These are phyloP conservation scores for Chorisops tibialis DNA, from an alignment of 2,888 invertebrate genomes.

Conservation along the genomic window DNA sequence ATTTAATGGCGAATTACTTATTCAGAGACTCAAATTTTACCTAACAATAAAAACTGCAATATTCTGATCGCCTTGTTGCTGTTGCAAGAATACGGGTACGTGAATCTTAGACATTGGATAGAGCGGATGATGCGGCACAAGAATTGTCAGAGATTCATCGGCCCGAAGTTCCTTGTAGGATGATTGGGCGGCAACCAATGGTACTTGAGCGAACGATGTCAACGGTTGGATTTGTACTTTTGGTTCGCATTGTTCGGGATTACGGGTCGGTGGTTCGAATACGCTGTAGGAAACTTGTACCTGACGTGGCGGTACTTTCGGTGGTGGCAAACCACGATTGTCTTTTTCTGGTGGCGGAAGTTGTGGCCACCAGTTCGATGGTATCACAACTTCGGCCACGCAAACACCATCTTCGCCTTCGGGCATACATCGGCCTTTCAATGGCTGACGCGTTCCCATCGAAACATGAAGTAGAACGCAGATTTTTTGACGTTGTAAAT, in stretches of 20 bases:
- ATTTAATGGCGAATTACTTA: constrained; percentile 4
- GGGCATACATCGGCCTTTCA: constrained; percentile 89
- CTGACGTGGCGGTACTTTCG: constrained; percentile 67
- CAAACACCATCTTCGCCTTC: constrained; percentile 91
- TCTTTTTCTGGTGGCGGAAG: constrained; percentile 63
- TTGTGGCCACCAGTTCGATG: constrained; percentile 88
- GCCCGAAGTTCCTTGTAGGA: constrained; percentile 81
- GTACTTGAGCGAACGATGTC: constrained; percentile 63
- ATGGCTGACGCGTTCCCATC: constrained; percentile 58
- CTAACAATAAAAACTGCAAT: constrained; percentile 81
- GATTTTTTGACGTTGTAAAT: constrained; percentile 73
- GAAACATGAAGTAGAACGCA: constrained; percentile 78
- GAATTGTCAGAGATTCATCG: constrained; percentile 77
- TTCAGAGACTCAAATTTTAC: constrained; percentile 54
- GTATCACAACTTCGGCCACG: constrained; percentile 81
- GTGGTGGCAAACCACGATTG: constrained; percentile 55
- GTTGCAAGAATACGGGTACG: constrained; percentile 83
- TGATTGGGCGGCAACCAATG: constrained; percentile 72
- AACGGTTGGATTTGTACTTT: constrained; percentile 69
- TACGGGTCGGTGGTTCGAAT: constrained; percentile 72
- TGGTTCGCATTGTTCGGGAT: constrained; percentile 69
- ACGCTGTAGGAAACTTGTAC: constrained; percentile 85
- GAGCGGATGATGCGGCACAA: constrained; percentile 82
- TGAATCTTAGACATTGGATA: constrained; percentile 88
- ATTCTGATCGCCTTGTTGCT: constrained; percentile 63